These are phyloP conservation scores for roundworm (Caenorhabditis elegans) DNA, from an alignment of 1,140 invertebrate genomes.

Conservation along the genomic window WBcel235 BX284603.4:8260001-8260500, in stretches of 20 bases:
- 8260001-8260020: neutral
- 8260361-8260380: neutral
- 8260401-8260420: neutral
- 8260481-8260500: constrained; percentile 75
- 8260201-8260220: neutral
- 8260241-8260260: neutral
- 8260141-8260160: neutral
- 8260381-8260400: neutral
- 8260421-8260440: neutral
- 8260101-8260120: neutral
- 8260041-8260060: neutral
- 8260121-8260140: neutral
- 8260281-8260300: too few species aligned
- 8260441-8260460: neutral
- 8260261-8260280: neutral
- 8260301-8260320: too few species aligned
- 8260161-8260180: neutral
- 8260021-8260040: neutral
- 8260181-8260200: neutral
- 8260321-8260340: neutral
- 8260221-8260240: neutral
- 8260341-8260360: neutral
- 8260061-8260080: neutral
- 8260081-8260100: neutral
- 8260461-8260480: neutral